Base-by-base conservation (phyloP, 1,140 invertebrate genomes). In the Drosophila melanica region DNA sequence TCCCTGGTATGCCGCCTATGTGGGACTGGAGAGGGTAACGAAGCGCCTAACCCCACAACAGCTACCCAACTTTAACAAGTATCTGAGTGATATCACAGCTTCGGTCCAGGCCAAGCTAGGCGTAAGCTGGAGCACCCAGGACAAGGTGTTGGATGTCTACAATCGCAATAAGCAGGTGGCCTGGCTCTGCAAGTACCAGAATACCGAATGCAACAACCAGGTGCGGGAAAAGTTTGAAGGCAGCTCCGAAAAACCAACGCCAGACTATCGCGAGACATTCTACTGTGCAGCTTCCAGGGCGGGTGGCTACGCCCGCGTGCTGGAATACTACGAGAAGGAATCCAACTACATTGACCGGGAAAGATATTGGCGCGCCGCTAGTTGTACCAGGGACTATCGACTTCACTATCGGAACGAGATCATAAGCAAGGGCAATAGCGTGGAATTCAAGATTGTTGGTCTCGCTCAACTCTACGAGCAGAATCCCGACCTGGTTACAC, bases 251-350 rank as follows among this genome's bases (percentile, higher is more conserved):
- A 72, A 59, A 9, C 79, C 94, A 16, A 81, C 92, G 3, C 89
- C 93, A 14, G 94, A 95, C 66, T 92, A 94, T 84, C 92, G 93
- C 8, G 92, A 92, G 47, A 93, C 93, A 66, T 93, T 94, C 3
- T 95, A 94, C 81, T 95, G 94, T 77, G 91, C 77, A 37, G 94
- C 92, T 33, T 75, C 94, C 0, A 76, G 92, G 9, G 70, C 92
- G 8, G 93, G 92, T 3, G 74, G 51, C 12, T 87, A 79, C 44
- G 9, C 27, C 6, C 33, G 2, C 3, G 39, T 73, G 5, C 4
- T 73, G 42, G 14, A 54, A 3, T 42, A 41, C 6, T 76, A 79
- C 10, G 7, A 48, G 0, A 51, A 50, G 6, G 77, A 90, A 60
- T 73, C 47, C 4, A 44, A 67, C 2, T 2, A 41, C 9, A 79